A percentile compares a stretch with the other conserved stretches of the same genome.
Evolutionary conservation across 2,797 vertebrate genomes (phyloP).

Genomic region (Diplodus puntazzo): DNA sequence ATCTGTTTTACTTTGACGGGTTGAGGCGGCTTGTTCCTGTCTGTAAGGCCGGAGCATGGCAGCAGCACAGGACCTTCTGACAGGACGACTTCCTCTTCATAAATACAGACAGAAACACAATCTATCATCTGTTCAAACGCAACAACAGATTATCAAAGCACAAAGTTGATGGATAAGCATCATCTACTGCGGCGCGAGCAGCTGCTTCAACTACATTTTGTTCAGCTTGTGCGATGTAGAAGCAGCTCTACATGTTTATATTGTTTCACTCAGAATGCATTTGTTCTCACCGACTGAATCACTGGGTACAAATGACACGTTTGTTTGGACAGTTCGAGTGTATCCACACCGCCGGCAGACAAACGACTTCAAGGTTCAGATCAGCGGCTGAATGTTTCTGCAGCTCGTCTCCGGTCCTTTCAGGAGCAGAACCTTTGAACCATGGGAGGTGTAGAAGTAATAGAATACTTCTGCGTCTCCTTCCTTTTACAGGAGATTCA

Average conservation of each 20-base stretch:
- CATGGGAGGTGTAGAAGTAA: background rate
- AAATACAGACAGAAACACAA: conserved; percentile 38
- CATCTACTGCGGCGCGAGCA: conserved; percentile 59
- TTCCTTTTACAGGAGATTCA: background rate
- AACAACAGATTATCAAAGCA: conserved; percentile 70
- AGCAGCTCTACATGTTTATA: conserved; percentile 75
- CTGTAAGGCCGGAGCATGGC: background rate
- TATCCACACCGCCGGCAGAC: conserved; percentile 40
- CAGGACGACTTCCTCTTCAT: conserved; percentile 13
- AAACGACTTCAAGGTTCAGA: too few relatives aligned
- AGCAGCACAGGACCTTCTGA: conserved; percentile 19
- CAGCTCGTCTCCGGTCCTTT: background rate
- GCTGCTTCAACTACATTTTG: conserved; percentile 61
- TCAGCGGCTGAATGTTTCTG: background rate
- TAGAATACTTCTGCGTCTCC: background rate
- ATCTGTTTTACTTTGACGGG: background rate
- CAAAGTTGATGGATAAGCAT: conserved; percentile 65
- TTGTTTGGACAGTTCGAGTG: conserved; percentile 30
- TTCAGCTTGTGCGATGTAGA: conserved; percentile 85
- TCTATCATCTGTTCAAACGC: conserved; percentile 71
- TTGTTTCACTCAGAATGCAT: conserved; percentile 34
- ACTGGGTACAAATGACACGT: conserved; percentile 11
- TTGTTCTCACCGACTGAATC: conserved; percentile 8
- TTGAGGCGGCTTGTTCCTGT: conserved; percentile 11
- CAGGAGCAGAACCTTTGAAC: too few relatives aligned